A percentile compares a stretch with the other conserved stretches of the same genome.
Evolutionary conservation across 2,888 invertebrate species (phyloP).

Genomic region (Emmelina monodactyla): DNA sequence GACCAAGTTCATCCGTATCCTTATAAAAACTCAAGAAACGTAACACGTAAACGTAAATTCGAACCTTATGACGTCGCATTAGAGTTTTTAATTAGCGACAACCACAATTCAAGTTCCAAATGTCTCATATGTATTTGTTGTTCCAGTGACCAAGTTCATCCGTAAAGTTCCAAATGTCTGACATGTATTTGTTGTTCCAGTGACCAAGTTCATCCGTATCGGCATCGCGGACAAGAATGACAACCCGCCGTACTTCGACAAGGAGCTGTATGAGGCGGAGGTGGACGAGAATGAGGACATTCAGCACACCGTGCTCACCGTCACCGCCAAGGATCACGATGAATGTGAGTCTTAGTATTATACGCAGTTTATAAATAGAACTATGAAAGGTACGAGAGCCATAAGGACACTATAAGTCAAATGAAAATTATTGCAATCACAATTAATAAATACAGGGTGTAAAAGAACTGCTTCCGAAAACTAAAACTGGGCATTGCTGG

Average conservation of each 20-base stretch:
- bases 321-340: conserved; percentile 99
- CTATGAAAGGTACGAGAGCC: conserved; percentile 25
- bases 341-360: conserved; percentile 96
- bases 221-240: conserved; percentile 99
- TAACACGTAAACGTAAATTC: too few relatives aligned
- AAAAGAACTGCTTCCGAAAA: too few relatives aligned
- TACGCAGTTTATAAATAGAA: too few relatives aligned
- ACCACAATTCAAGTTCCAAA: too few relatives aligned
- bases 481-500: too few relatives aligned
- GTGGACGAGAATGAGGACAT: conserved; percentile 98
- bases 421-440: too few relatives aligned
- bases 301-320: conserved; percentile 95
- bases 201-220: conserved; percentile 97
- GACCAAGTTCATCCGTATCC: conserved; percentile 97
- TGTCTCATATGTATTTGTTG: too few relatives aligned
- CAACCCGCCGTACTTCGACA: conserved; percentile 98
- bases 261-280: conserved; percentile 94
- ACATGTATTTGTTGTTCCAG: conserved; percentile 72
- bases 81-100: too few relatives aligned
- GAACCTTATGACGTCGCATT: too few relatives aligned
- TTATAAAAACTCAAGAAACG: too few relatives aligned
- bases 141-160: conserved; percentile 97
- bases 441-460: too few relatives aligned
- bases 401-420: conserved; percentile 38
- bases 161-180: too few relatives aligned